Conservation (phyloP, 2,888 invertebrate species). For the Mantis religiosa region DNA sequence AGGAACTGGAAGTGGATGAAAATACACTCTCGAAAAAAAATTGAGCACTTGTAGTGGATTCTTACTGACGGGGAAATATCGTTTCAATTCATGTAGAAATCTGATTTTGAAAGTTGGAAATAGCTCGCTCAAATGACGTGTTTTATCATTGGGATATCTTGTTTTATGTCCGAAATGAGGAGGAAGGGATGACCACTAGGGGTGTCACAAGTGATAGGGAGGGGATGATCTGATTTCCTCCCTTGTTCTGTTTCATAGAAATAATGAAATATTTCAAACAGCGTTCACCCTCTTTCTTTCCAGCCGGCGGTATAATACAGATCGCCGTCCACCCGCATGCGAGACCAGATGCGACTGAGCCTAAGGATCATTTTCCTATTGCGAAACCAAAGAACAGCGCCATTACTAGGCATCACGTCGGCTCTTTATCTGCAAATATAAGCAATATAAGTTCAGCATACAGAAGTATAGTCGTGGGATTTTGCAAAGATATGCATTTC, state of each 20-base stretch:
- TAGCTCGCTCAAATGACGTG: neutral
- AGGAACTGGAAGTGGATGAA: too few species aligned
- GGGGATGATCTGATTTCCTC: neutral
- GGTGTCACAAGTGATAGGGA: neutral
- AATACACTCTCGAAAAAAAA: too few species aligned
- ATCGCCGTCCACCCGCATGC: neutral
- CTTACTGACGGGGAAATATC: neutral
- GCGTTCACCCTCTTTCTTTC: neutral
- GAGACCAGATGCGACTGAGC: constrained; percentile 9
- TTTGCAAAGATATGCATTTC: neutral
- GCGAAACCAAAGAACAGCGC: constrained; percentile 1
- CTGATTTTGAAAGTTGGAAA: neutral
- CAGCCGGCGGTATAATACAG: constrained; percentile 1
- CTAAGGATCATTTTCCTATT: constrained; percentile 22
- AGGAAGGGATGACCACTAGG: constrained; percentile 1
- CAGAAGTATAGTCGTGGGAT: neutral
- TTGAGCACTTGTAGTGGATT: neutral
- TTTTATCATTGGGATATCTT: neutral
- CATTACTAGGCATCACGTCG: constrained; percentile 2
- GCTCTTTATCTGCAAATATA: constrained; percentile 17
- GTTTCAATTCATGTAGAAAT: neutral
- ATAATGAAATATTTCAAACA: constrained; percentile 14
- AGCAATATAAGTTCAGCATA: constrained; percentile 10
- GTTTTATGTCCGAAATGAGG: neutral
- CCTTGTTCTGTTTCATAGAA: constrained; percentile 7